A percentile compares a stretch with the other conserved stretches of the same genome.
These are phyloP conservation scores for Mus pahari DNA, from an alignment of 2,113 vertebrate genomes.

Conservation along the genomic window DNA sequence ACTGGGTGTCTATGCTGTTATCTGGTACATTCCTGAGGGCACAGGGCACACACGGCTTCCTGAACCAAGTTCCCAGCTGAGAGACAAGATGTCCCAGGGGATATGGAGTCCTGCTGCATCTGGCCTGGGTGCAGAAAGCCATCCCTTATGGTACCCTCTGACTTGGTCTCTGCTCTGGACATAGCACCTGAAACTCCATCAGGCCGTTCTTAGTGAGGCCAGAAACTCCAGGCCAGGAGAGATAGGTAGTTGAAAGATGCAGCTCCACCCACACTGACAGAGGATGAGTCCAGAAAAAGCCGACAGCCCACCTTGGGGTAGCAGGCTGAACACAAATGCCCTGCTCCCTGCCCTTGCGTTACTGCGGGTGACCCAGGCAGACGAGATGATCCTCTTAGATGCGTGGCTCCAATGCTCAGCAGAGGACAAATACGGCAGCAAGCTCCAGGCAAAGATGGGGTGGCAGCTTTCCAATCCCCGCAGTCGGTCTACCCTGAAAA, in stretches of 20 bases:
- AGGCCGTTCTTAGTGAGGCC: accelerated
- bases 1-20: not conserved
- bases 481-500: slow-evolving; percentile 64
- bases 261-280: not conserved
- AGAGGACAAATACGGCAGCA: not conserved
- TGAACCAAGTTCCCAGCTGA: too few species aligned
- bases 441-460: not conserved
- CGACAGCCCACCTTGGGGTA: not conserved
- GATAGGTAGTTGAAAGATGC: not conserved
- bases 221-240: not conserved
- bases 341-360: slow-evolving; percentile 6
- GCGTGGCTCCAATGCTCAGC: slow-evolving; percentile 17
- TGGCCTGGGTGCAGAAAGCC: too few species aligned
- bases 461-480: slow-evolving; percentile 62
- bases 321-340: not conserved
- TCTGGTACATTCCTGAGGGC: accelerated
- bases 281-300: not conserved
- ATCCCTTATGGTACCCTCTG: too few species aligned
- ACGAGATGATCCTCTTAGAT: slow-evolving; percentile 35
- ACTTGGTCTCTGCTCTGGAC: not conserved
- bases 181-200: not conserved
- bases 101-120: not conserved
- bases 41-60: accelerated
- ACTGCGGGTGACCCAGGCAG: slow-evolving; percentile 65
- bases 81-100: not conserved